A percentile compares a stretch with the other conserved stretches of the same genome.
Evolutionary conservation across 2,113 vertebrate species (phyloP).

Genomic region (Mormoops blainvillei): DNA sequence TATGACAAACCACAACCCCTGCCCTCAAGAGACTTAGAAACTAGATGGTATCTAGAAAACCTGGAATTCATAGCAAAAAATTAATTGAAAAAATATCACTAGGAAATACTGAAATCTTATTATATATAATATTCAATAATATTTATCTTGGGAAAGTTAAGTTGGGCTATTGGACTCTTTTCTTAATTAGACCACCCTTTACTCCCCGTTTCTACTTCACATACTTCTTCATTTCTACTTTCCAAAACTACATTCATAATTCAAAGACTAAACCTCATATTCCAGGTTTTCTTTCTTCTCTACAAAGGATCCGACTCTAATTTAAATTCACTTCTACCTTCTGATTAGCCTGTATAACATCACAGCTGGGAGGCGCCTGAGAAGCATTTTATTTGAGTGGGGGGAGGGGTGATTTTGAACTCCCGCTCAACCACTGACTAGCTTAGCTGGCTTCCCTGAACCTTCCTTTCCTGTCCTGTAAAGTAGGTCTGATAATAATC

Average conservation of each 20-base stretch:
- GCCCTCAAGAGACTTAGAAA: not conserved
- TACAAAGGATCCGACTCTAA: not conserved
- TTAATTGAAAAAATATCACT: not conserved
- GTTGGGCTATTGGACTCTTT: not conserved
- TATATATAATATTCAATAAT: not conserved
- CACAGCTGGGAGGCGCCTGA: not conserved
- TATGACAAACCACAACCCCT: not conserved
- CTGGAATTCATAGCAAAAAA: not conserved
- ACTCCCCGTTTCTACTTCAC: too few species aligned
- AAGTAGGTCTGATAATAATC: not conserved
- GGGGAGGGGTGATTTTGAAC: not conserved
- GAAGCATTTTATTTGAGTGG: not conserved
- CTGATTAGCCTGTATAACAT: not conserved
- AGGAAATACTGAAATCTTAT: not conserved
- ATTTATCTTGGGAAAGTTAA: not conserved
- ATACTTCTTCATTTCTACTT: not conserved
- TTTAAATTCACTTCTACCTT: not conserved
- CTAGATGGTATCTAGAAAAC: not conserved
- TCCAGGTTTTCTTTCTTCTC: not conserved
- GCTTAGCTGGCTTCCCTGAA: not conserved
- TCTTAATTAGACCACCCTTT: not conserved
- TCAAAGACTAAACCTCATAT: not conserved
- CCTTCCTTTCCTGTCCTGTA: not conserved
- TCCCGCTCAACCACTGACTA: not conserved
- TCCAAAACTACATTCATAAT: not conserved